Percentiles rank a stretch among this genome's conserved stretches.
Evolutionary conservation across 1,140 invertebrate species (phyloP).

Genomic region (Cylas formicarius): DNA sequence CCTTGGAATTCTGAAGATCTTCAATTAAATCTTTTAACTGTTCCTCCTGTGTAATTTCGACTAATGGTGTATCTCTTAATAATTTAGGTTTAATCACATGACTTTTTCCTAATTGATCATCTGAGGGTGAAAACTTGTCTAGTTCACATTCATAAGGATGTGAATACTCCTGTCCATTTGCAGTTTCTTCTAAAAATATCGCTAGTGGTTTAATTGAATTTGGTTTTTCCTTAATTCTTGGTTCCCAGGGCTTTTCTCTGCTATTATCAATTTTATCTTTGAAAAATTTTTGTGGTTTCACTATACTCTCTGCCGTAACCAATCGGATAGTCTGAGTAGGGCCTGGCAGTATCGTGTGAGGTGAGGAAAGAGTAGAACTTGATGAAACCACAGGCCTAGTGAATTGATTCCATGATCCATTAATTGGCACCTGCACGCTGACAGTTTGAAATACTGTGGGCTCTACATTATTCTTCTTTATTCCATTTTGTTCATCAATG

Average conservation of each 20-base stretch:
- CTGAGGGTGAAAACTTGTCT: constrained; percentile 55
- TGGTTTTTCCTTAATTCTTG: constrained; percentile 79
- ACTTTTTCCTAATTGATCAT: constrained; percentile 43
- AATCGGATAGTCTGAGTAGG: constrained; percentile 53
- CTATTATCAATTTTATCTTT: constrained; percentile 82
- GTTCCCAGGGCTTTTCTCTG: constrained; percentile 65
- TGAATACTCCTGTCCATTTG: constrained; percentile 46
- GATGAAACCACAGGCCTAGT: constrained; percentile 35
- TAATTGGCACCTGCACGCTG: constrained; percentile 33
- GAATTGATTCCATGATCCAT: constrained; percentile 41
- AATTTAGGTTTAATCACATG: constrained; percentile 42
- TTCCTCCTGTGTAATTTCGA: constrained; percentile 59
- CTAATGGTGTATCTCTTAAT: constrained; percentile 58
- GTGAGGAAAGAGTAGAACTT: constrained; percentile 10
- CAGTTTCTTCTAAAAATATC: constrained; percentile 58
- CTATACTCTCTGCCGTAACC: constrained; percentile 66
- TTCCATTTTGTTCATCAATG: constrained; percentile 65
- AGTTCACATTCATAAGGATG: constrained; percentile 91
- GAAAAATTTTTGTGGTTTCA: constrained; percentile 77
- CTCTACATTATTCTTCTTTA: constrained; percentile 47
- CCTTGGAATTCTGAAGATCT: constrained; percentile 57
- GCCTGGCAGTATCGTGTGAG: not conserved
- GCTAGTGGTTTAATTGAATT: constrained; percentile 79
- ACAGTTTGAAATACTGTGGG: constrained; percentile 46
- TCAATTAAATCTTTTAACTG: constrained; percentile 60